Evolutionary conservation across 2,888 invertebrate species (phyloP).

Genomic region (Eristalis arbustorum): DNA sequence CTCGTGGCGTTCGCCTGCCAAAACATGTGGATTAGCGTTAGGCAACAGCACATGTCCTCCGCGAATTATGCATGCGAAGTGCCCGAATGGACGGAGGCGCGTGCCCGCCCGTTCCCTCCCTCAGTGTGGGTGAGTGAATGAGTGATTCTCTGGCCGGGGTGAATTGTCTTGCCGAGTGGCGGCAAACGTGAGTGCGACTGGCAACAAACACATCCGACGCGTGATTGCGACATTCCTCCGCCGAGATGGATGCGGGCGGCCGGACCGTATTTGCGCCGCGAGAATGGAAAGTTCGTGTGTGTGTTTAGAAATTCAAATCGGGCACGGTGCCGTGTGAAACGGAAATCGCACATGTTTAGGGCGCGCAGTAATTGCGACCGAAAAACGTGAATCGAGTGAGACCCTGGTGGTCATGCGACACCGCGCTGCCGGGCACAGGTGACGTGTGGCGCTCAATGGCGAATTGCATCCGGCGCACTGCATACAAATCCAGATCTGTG

Average conservation of each 20-base stretch:
- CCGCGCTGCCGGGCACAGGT: neutral
- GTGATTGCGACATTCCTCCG: constrained; percentile 48
- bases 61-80: constrained; percentile 37
- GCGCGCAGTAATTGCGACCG: neutral
- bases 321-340: neutral
- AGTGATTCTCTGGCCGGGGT: constrained; percentile 60
- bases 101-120: neutral
- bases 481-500: too few relatives aligned
- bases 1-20: constrained; percentile 54
- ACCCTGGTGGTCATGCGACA: neutral
- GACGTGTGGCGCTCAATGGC: neutral
- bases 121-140: constrained; percentile 60
- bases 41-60: neutral
- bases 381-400: neutral
- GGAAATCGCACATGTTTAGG: constrained; percentile 22
- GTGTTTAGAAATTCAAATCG: constrained; percentile 19
- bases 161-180: constrained; percentile 40
- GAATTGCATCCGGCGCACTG: too few relatives aligned
- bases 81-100: constrained; percentile 9
- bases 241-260: neutral
- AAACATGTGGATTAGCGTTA: constrained; percentile 56
- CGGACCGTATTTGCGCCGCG: neutral
- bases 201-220: constrained; percentile 33
- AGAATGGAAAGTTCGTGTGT: neutral
- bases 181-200: constrained; percentile 54